Base-by-base conservation (phyloP, 1,140 invertebrate species). In the Ridgeia piscesae region DNA sequence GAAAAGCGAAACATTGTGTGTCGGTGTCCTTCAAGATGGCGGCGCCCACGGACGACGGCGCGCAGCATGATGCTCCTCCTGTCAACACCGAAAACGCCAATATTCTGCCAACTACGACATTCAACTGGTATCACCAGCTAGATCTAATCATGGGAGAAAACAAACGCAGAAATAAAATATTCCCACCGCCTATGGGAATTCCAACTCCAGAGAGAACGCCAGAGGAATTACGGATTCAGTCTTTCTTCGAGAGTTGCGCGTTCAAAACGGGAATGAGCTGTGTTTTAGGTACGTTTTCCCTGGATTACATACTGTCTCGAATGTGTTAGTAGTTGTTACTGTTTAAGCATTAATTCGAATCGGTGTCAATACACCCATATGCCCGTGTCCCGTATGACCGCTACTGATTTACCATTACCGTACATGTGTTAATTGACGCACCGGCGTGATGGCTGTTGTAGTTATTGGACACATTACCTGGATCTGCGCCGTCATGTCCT, bases 241-340 rank as follows among this genome's bases (percentile, higher is more conserved):
- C 97, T 0, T 96, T 97, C 4, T 97, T 99, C 94, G 98, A 99
- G 96, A 99, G 98, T 95, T 99, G 99, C 96, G 96, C 97, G 11
- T 99, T 99, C 95, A 99, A 99, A 96, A 97, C 98, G 42, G 94
- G 97, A 0, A 97, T 98, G 95, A 99, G 98, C 95, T 98, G 98
- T 96, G 97, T 98, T 92, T 96, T 98, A 96, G 98, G 98, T 98
- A 96, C 97, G 95, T 93, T 27, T 91, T 27, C 89, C 31, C 34
- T 33, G 91, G 21, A 77, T 27, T 17, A 77, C 27, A 21, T 77
- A 21, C 58, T 77, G 58, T 21, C 58, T 77, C 27, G 27, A 27
- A 77, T 33, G 33, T 34, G 50, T 33, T 35, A 33, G 11, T 88
- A 6, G 92, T 34, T 34, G 50, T 33, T 35, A 33, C 27, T 88